Base-by-base conservation (phyloP, 1,140 invertebrate genomes). In the Diabrotica undecimpunctata region DNA sequence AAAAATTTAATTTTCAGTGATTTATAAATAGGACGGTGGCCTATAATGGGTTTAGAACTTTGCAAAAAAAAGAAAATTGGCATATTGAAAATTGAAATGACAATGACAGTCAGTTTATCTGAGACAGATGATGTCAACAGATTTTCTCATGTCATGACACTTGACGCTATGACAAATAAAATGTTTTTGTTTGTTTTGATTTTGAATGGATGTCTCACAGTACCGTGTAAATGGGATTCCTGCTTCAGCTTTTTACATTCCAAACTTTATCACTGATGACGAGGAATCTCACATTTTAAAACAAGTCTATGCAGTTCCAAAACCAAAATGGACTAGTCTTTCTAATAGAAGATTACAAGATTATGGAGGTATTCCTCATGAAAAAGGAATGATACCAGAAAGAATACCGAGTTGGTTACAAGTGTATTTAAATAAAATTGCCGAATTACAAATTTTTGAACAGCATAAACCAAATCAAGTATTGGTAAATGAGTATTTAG, bases 311-410 rank as follows among this genome's bases (percentile, higher is more conserved):
- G 80, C 81, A 55, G 87, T 87, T 25, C 96, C 97, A 7, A 92
- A 94, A 78, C 95, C 96, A 41, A 97, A 97, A 80, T 99, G 97
- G 97, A 96, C 93, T 5, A 91, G 94, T 76, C 82, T 99, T 37
- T 88, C 88, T 14, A 91, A 97, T 78, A 83, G 97, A 67, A 84
- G 95, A 70, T 81, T 99, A 9, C 95, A 99, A 80, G 97, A 98
- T 79, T 99, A 96, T 90, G 97, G 97, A 73, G 96, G 96, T 0
- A 82, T 96, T 52, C 95, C 95, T 6, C 94, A 96, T 79, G 83
- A 84, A 3, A 96, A 95, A 77, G 96, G 96, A 62, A 97, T 98
- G 94, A 88, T 98, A 69, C 86, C 90, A n/a, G 95, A 98, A 80
- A 79, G 85, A 69, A 88, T 98, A 70, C 95, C 96, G 14, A 70